phyloP scores from a whole-genome alignment of 2,113 vertebrate species.

The Cynocephalus volans region DNA sequence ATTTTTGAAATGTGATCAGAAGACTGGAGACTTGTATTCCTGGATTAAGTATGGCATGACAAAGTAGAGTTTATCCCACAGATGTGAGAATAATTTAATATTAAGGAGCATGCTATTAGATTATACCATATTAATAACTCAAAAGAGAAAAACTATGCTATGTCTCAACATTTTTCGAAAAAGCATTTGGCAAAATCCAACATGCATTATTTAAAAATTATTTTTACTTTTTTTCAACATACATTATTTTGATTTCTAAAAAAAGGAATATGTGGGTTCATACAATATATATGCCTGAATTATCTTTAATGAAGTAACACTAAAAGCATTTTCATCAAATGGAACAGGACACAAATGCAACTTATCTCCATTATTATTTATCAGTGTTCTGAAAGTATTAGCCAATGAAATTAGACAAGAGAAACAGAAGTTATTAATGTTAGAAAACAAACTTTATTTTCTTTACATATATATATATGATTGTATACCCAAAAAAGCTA shows the following conservation, averaged over 20 bases:
- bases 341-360: neutral
- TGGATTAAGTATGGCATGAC: neutral
- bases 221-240: too few species aligned
- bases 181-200: neutral
- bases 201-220: neutral
- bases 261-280: neutral
- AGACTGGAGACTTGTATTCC: neutral
- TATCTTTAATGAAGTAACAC: neutral
- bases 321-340: neutral
- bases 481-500: neutral
- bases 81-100: neutral
- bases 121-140: neutral
- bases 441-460: slow-evolving; percentile 1
- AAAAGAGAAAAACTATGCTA: neutral
- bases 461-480: neutral
- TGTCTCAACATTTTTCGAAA: neutral
- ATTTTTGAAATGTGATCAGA: neutral
- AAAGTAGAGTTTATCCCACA: neutral
- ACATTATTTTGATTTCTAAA: neutral
- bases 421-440: neutral
- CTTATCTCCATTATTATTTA: neutral
- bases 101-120: neutral
- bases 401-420: neutral
- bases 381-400: neutral
- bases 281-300: neutral